Base-by-base conservation (phyloP, 2,888 invertebrate species). In the Bombyx huttoni region DNA sequence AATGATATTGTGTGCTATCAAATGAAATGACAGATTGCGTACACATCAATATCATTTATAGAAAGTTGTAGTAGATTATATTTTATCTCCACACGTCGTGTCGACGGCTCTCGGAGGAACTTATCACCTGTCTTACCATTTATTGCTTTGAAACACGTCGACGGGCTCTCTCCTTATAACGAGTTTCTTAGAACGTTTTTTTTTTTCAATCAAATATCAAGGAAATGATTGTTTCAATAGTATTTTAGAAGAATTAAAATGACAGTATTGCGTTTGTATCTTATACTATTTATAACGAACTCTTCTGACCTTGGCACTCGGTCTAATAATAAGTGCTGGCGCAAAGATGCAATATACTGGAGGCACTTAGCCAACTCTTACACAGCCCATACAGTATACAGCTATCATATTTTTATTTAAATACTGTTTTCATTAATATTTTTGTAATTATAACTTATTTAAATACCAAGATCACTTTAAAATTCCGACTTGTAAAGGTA, bases 121-220 rank as follows among this genome's bases (percentile, higher is more conserved):
- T 71, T 79, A 78, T 78, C 76, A 75, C 78, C 66, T 67, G 78
- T 77, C 71, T 74, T 63, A 60, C 74, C 75, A 70, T 75, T 71
- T 69, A 61, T 58, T 62, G 63, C 64, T 62, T 58, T 64, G 62
- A 68, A 64, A 71, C 67, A 59, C 64, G 73, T 64, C 60, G 58
- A 56, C 59, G 63, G 73, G 76, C 81, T 85, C 80, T 86, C 83
- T 82, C 81, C 63, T 64, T 67, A 67, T 74, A 73, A 77, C 71
- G 64, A 65, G 61, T 68, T 73, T 68, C 70, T 53, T 61, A 65
- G 73, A 71, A 71, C 62, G 48, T 60, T 61, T 12, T 40, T 8
- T 40, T 40, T 8, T 10, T 48, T 46, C 9, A 34, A 47, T 35
- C 33, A 46, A 49, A 14, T 49, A 51, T 40, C 40, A 7, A 40